A percentile compares a stretch with the other conserved stretches of the same genome.
phyloP scores from a whole-genome alignment of 2,888 invertebrate genomes.

The Tenthredo mesomela region DNA sequence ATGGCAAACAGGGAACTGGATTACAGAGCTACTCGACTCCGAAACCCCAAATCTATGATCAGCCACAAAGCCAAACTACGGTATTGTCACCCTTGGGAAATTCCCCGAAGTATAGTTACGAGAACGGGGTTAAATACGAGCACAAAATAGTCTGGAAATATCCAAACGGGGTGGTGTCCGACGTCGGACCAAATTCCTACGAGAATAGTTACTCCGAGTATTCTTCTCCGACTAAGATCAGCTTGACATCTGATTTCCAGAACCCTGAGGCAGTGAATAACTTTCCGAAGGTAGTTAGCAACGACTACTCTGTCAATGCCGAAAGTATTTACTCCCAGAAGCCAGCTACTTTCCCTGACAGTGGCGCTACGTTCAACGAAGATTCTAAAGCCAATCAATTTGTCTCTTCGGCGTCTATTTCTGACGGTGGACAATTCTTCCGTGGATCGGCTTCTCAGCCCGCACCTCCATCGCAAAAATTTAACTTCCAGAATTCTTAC shows the following conservation, averaged over 20 bases:
- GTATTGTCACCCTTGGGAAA: slow-evolving; percentile 52
- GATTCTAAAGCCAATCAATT: slow-evolving; percentile 60
- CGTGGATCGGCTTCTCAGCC: slow-evolving; percentile 47
- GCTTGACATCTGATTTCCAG: not conserved
- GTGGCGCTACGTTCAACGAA: slow-evolving; percentile 27
- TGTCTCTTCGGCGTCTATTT: slow-evolving; percentile 62
- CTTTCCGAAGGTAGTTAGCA: slow-evolving; percentile 58
- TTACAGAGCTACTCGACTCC: slow-evolving; percentile 34
- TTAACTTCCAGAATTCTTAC: slow-evolving; percentile 59
- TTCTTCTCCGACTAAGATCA: slow-evolving; percentile 8
- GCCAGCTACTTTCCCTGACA: slow-evolving; percentile 72
- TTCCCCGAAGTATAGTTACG: slow-evolving; percentile 70
- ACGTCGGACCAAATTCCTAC: slow-evolving; percentile 70
- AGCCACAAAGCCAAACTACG: slow-evolving; percentile 21
- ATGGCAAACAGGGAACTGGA: not conserved
- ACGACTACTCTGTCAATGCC: slow-evolving; percentile 59
- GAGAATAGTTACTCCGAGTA: slow-evolving; percentile 60
- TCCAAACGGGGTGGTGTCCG: slow-evolving; percentile 72
- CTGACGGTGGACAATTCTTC: not conserved
- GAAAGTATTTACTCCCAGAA: slow-evolving; percentile 69
- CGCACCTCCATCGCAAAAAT: slow-evolving; percentile 53
- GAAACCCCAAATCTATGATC: not conserved
- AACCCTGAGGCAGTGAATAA: slow-evolving; percentile 40
- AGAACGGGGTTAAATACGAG: slow-evolving; percentile 73
- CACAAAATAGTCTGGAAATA: slow-evolving; percentile 76